Conservation (phyloP, 2,113 vertebrate species). For the Bufo bufo region DNA sequence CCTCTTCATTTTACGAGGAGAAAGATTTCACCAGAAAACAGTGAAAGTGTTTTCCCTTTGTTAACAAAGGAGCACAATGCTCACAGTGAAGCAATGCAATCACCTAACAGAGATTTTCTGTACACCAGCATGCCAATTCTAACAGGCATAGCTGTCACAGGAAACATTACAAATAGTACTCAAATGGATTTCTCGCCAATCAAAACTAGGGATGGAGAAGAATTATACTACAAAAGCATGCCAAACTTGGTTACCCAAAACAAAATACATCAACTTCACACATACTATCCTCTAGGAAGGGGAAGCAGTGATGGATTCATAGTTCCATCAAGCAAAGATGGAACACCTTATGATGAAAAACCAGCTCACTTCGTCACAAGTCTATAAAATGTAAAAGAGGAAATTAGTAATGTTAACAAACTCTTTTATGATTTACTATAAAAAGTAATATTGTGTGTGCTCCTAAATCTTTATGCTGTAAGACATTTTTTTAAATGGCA, state of each 20-base stretch:
- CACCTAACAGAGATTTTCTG: slow-evolving; percentile 91
- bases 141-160: slow-evolving; percentile 76
- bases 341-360: slow-evolving; percentile 81
- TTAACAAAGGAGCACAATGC: slow-evolving; percentile 85
- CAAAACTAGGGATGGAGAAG: slow-evolving; percentile 85
- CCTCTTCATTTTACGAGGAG: slow-evolving; percentile 81
- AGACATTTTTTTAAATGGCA: slow-evolving; percentile 74
- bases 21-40: slow-evolving; percentile 93
- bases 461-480: slow-evolving; percentile 74
- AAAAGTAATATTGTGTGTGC: slow-evolving; percentile 85
- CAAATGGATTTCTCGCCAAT: slow-evolving; percentile 82
- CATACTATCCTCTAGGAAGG: slow-evolving; percentile 94
- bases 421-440: slow-evolving; percentile 75
- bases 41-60: slow-evolving; percentile 94
- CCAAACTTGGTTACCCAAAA: slow-evolving; percentile 94
- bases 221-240: slow-evolving; percentile 99
- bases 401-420: slow-evolving; percentile 56
- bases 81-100: slow-evolving; percentile 80
- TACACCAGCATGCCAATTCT: slow-evolving; percentile 94
- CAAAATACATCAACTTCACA: slow-evolving; percentile 92
- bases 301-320: slow-evolving; percentile 98
- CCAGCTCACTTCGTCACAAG: slow-evolving; percentile 95
- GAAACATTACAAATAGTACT: slow-evolving; percentile 77
- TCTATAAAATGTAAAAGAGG: slow-evolving; percentile 81
- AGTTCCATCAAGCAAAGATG: slow-evolving; percentile 89